Conservation (phyloP, 2,888 invertebrate species). For the Cephus pygmeus region DNA sequence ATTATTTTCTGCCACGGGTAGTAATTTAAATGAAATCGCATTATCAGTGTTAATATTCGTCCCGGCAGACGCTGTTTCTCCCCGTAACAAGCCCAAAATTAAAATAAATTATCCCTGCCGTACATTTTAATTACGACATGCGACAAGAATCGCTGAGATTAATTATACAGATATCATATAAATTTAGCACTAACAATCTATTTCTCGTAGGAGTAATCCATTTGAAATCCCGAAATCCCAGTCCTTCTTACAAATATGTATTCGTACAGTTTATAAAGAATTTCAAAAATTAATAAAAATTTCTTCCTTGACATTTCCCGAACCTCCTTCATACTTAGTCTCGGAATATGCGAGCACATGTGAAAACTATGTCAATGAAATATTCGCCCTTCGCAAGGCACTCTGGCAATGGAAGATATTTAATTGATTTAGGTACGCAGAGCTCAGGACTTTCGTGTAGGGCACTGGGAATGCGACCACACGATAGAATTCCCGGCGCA, state of each 20-base stretch:
- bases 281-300: not conserved
- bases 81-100: slow-evolving; percentile 9
- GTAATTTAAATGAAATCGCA: slow-evolving; percentile 15
- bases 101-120: slow-evolving; percentile 18
- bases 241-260: not conserved
- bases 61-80: slow-evolving; percentile 3
- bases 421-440: slow-evolving; percentile 53
- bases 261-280: slow-evolving; percentile 4
- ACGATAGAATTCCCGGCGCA: slow-evolving; percentile 49
- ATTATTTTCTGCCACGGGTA: slow-evolving; percentile 8
- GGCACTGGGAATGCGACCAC: slow-evolving; percentile 48
- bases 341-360: not conserved
- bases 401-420: slow-evolving; percentile 46
- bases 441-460: slow-evolving; percentile 42
- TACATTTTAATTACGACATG: slow-evolving; percentile 11
- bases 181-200: not conserved
- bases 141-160: not conserved
- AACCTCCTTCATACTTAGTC: not conserved
- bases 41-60: slow-evolving; percentile 14
- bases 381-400: slow-evolving; percentile 11
- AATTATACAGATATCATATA: not conserved
- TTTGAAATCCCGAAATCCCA: not conserved
- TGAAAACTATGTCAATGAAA: slow-evolving; percentile 34
- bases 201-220: not conserved
- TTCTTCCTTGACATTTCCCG: not conserved